Conservation (phyloP, 2,888 invertebrate genomes). For the Aplocera efformata region DNA sequence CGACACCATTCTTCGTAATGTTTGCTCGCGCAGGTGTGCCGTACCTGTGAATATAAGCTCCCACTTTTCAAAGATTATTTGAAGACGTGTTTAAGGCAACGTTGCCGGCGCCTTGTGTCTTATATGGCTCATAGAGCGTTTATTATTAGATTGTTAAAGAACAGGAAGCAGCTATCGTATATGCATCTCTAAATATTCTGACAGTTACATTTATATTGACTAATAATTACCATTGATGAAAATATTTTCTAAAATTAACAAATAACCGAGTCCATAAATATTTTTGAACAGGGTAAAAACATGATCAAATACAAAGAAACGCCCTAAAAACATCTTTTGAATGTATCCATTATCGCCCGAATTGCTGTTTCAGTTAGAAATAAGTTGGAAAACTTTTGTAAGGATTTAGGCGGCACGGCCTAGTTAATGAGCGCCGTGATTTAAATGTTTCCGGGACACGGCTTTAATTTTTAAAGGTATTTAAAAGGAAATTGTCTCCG, state of each 20-base stretch:
- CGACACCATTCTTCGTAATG: constrained; percentile 23
- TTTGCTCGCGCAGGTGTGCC: constrained; percentile 38
- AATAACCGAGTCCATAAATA: no score
- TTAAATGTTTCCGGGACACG: constrained; percentile 19
- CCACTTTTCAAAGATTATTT: constrained; percentile 39
- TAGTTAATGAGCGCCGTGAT: constrained; percentile 10
- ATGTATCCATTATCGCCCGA: no score
- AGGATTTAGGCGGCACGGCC: background rate
- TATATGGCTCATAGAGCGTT: constrained; percentile 15
- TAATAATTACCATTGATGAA: no score
- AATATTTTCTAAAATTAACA: no score
- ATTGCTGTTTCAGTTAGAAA: background rate
- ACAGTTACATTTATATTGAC: no score
- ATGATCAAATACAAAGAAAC: no score
- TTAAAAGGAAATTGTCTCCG: constrained; percentile 10
- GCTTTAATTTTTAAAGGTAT: constrained; percentile 15
- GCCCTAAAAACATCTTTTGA: no score
- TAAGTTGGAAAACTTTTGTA: constrained; percentile 13
- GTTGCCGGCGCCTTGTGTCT: constrained; percentile 22
- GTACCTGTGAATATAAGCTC: constrained; percentile 42
- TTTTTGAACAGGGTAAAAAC: no score
- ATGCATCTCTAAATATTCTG: no score
- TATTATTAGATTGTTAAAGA: no score
- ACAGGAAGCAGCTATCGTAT: no score
- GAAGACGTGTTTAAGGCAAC: constrained; percentile 33